phyloP scores from a whole-genome alignment of 2,113 vertebrate species.

The Thermophis baileyi region DNA sequence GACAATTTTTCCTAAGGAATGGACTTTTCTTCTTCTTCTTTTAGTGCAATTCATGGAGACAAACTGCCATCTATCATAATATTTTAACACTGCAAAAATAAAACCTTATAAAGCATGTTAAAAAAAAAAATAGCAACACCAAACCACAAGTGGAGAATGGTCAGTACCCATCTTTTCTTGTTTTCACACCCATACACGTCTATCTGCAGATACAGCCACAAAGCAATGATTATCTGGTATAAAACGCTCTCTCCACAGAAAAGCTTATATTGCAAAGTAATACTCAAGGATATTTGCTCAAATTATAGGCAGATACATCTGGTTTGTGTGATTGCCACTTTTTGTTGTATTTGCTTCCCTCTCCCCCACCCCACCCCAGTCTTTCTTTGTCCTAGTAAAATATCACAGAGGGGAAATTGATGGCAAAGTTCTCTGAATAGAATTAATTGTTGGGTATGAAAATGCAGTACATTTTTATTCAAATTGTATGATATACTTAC shows the following conservation, averaged over 20 bases:
- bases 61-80: conserved; percentile 69
- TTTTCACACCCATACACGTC: neutral
- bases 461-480: rapidly evolving
- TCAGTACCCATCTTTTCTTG: conserved; percentile 12
- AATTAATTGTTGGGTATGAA: neutral
- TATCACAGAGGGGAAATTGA: neutral
- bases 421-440: neutral
- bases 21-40: conserved; percentile 50
- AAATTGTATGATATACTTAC: neutral
- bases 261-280: conserved; percentile 2
- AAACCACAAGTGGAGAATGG: neutral
- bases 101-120: conserved; percentile 29
- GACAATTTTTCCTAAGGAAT: conserved; percentile 59
- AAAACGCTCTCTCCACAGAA: rapidly evolving
- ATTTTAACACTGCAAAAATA: conserved; percentile 57
- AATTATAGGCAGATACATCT: neutral
- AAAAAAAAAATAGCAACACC: conserved; percentile 24
- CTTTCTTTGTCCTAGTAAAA: neutral
- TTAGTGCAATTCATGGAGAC: conserved; percentile 58
- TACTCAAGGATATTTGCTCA: neutral
- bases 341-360: neutral
- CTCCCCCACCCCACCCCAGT: neutral
- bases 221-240: neutral
- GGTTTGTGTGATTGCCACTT: neutral
- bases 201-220: neutral